phyloP scores from a whole-genome alignment of 2,113 vertebrate genomes.

The Mormyrus iriodes region DNA sequence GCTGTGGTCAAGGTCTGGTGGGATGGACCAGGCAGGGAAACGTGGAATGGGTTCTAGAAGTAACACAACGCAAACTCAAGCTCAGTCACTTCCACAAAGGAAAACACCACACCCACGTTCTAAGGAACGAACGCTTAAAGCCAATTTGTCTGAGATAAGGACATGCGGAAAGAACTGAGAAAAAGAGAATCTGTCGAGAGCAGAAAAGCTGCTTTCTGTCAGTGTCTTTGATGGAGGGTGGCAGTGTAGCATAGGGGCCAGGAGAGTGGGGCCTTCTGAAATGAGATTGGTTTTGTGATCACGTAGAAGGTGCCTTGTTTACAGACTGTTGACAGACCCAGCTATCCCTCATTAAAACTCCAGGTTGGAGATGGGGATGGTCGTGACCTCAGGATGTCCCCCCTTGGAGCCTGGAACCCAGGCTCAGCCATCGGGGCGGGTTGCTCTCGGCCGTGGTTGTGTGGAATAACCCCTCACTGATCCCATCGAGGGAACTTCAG shows the following conservation, averaged over 20 bases:
- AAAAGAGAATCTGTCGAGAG: not conserved
- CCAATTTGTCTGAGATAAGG: not conserved
- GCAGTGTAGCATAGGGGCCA: not conserved
- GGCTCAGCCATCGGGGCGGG: not conserved
- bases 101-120: not conserved
- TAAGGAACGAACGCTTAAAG: slow-evolving; percentile 18
- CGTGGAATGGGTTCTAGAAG: not conserved
- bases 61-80: not conserved
- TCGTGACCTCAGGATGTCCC: not conserved
- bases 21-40: not conserved
- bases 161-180: not conserved
- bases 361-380: not conserved
- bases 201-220: not conserved
- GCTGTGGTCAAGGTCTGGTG: not conserved
- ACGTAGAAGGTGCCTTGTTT: not conserved
- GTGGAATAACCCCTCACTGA: not conserved
- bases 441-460: not conserved
- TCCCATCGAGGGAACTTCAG: not conserved
- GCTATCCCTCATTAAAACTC: not conserved
- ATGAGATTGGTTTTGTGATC: not conserved
- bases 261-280: not conserved
- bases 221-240: not conserved
- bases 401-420: not conserved
- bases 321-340: not conserved
- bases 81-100: slow-evolving; percentile 3